A percentile compares a stretch with the other conserved stretches of the same genome.
phyloP scores from a whole-genome alignment of 2,113 vertebrate genomes.

The Albula goreensis region DNA sequence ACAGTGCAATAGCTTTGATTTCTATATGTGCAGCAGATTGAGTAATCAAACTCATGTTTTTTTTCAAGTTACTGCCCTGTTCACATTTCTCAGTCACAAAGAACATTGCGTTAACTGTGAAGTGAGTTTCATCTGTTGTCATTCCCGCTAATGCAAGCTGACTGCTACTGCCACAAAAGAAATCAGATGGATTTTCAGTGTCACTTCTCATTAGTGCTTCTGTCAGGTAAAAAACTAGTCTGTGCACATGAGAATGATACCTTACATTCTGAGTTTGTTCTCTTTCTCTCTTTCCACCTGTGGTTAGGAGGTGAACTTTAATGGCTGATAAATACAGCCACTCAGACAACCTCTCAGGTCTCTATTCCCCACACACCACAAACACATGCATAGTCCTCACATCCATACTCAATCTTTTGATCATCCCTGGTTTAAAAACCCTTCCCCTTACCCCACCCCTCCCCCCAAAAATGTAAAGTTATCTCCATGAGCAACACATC shows the following conservation, averaged over 20 bases:
- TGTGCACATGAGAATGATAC: neutral
- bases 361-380: no score
- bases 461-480: no score
- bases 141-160: slow-evolving; percentile 60
- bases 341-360: no score
- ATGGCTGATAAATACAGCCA: no score
- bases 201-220: slow-evolving; percentile 58
- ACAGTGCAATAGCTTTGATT: neutral
- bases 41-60: slow-evolving; percentile 56
- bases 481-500: no score
- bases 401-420: slow-evolving; percentile 15
- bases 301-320: neutral
- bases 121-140: slow-evolving; percentile 55
- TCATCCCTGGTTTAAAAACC: no score
- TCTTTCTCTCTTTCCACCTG: neutral
- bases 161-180: slow-evolving; percentile 57
- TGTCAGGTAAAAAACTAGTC: slow-evolving; percentile 50
- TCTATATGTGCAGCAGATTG: slow-evolving; percentile 33
- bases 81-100: slow-evolving; percentile 58
- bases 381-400: neutral
- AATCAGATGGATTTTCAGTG: slow-evolving; percentile 65
- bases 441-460: no score
- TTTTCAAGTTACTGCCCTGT: slow-evolving; percentile 49
- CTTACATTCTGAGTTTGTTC: neutral
- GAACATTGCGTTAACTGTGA: slow-evolving; percentile 47